A percentile compares a stretch with the other conserved stretches of the same genome.
phyloP scores from a whole-genome alignment of 2,888 invertebrate genomes.

The Phengaris alcon region DNA sequence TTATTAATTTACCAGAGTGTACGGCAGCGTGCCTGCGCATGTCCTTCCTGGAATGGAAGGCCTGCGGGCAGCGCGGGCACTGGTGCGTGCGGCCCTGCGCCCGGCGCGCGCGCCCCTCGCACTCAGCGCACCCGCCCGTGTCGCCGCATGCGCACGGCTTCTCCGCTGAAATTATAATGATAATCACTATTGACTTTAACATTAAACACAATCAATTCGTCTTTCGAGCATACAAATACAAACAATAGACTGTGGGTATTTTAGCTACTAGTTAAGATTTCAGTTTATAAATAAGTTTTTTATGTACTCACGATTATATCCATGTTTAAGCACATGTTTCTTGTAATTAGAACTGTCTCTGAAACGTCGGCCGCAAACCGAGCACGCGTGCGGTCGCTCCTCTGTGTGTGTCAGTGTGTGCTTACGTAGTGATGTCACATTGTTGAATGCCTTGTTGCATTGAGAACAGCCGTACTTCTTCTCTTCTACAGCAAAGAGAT shows the following conservation, averaged over 20 bases:
- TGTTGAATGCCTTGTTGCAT: slow-evolving; percentile 82
- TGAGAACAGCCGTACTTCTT: slow-evolving; percentile 77
- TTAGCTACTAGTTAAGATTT: background rate
- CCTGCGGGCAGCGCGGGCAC: slow-evolving; percentile 83
- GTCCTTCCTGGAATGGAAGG: slow-evolving; percentile 84
- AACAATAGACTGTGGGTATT: background rate
- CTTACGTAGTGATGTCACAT: slow-evolving; percentile 77
- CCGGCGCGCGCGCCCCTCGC: slow-evolving; percentile 38
- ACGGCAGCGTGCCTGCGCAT: slow-evolving; percentile 83
- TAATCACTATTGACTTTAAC: background rate
- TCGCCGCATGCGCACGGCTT: slow-evolving; percentile 46
- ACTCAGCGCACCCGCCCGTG: slow-evolving; percentile 36
- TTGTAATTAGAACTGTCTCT: slow-evolving; percentile 83
- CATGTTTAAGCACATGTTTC: slow-evolving; percentile 78
- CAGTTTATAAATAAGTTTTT: too few species aligned
- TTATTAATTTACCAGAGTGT: slow-evolving; percentile 78
- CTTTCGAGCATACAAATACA: background rate
- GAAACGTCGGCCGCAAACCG: slow-evolving; percentile 79
- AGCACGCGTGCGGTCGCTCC: slow-evolving; percentile 81
- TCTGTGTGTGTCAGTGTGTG: slow-evolving; percentile 82
- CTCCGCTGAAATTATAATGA: slow-evolving; percentile 37
- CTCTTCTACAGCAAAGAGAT: slow-evolving; percentile 53
- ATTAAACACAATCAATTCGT: background rate
- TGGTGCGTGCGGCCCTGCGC: slow-evolving; percentile 60
- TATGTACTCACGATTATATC: slow-evolving; percentile 42